A percentile compares a stretch with the other conserved stretches of the same genome.
Conservation (phyloP, 2,888 invertebrate species). For the Zygaena filipendulae region DNA sequence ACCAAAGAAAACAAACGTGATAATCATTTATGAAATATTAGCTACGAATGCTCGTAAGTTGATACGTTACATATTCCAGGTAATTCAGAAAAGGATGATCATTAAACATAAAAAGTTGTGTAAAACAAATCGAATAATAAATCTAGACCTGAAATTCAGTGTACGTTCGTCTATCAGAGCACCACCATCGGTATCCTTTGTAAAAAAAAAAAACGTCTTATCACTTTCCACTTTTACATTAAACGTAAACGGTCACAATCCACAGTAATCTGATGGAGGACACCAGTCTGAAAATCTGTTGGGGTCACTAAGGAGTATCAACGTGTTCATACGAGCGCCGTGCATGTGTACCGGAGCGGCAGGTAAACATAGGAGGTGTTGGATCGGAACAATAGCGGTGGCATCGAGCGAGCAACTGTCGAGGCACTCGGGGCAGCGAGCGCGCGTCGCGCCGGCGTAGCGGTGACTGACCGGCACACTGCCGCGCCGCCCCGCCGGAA, state of each 20-base stretch:
- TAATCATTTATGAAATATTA: no score
- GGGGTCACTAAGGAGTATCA: constrained; percentile 17
- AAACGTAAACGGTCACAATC: constrained; percentile 53
- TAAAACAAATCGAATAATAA: constrained; percentile 6
- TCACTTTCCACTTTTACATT: constrained; percentile 48
- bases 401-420: constrained; percentile 25
- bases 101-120: no score
- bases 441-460: constrained; percentile 56
- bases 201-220: constrained; percentile 41
- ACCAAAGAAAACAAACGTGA: no score
- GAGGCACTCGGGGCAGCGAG: constrained; percentile 29
- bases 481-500: constrained; percentile 58
- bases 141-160: constrained; percentile 35
- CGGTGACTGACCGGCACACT: constrained; percentile 68
- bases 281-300: constrained; percentile 32
- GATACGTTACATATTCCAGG: no score
- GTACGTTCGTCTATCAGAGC: no score
- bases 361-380: constrained; percentile 44
- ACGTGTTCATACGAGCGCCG: constrained; percentile 41
- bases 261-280: constrained; percentile 32
- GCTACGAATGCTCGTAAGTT: no score
- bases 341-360: constrained; percentile 39
- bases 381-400: constrained; percentile 34
- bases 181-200: constrained; percentile 40
- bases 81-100: no score